Evolutionary conservation across 1,140 invertebrate species (phyloP).

Genomic region (Drosophila ambigua): DNA sequence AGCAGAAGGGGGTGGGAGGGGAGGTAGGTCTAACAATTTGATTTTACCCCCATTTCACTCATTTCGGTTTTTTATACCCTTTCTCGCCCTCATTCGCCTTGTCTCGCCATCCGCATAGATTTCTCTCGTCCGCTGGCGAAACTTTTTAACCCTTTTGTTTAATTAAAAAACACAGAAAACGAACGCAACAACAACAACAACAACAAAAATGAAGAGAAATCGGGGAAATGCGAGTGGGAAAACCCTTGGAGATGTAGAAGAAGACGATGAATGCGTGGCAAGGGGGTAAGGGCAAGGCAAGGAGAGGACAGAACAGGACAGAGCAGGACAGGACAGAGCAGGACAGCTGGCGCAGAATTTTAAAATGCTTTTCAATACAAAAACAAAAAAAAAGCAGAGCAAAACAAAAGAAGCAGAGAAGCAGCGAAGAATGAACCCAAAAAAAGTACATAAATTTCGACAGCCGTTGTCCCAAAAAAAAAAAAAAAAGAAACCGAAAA

Average conservation of each 20-base stretch:
- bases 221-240: conserved; percentile 20
- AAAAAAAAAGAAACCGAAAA: conserved; percentile 12
- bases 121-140: conserved; percentile 49
- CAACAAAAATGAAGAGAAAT: conserved; percentile 47
- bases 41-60: conserved; percentile 70
- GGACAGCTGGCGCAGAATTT: conserved; percentile 75
- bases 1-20: background rate
- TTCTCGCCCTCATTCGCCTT: background rate
- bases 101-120: conserved; percentile 35
- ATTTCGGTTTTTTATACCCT: conserved; percentile 13
- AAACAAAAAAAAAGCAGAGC: conserved; percentile 31
- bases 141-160: conserved; percentile 82
- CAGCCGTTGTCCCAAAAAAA: conserved; percentile 55
- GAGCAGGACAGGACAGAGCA: conserved; percentile 13
- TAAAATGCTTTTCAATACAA: conserved; percentile 76
- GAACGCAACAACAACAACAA: background rate
- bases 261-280: conserved; percentile 11
- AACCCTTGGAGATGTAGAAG: conserved; percentile 29
- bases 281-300: background rate
- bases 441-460: conserved; percentile 72
- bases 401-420: conserved; percentile 5
- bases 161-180: conserved; percentile 74
- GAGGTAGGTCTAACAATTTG: conserved; percentile 62
- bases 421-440: conserved; percentile 31
- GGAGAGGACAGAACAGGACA: background rate